Evolutionary conservation across 2,797 vertebrate genomes (phyloP), one percentile per base, ranked within the genome.

Genomic region (Chloroceryle inda): DNA sequence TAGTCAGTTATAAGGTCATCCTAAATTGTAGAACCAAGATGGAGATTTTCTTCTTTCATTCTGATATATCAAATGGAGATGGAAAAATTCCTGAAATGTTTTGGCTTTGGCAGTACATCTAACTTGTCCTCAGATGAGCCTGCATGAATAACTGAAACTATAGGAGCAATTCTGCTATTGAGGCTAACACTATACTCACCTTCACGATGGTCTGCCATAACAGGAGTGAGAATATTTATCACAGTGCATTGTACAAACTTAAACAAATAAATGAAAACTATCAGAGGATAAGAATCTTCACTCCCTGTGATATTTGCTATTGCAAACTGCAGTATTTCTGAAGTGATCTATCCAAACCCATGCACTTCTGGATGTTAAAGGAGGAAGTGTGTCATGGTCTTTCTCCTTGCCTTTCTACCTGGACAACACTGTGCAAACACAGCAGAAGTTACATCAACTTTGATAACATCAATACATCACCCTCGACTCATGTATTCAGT

Each of bases 21-120:
- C 68, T 58, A 61, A 95, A 87, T 10, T 26, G 63, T 49, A 78
- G 71, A 75, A 71, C 21, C 0, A 3, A 91, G 84, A 71, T 22
- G 69, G n/a, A 95, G 69, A 82, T 92, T 94, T 96, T 86, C 78
- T 89, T 81, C 69, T 76, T 93, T 95, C 75, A 55, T 64, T 83
- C 40, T 84, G 68, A 78, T 85, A 38, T 58, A 81, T 83, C 38
- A 67, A 61, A 61, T 10, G n/a, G 67, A 92, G 84, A 96, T 56
- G 77, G 68, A 91, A 90, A 92, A 89, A 92, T 85, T 94, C 75
- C 64, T 92, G 74, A 76, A 88, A 92, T 81, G 21, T 85, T 93
- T 97, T 84, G 75, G 77, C 58, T 96, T 96, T 96, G 93, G 82
- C 86, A 85, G 66, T 38, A 31, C 66, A 94, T 37, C 20, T 62